Conservation (phyloP, 2,797 vertebrate genomes). For the Gouania willdenowi region DNA sequence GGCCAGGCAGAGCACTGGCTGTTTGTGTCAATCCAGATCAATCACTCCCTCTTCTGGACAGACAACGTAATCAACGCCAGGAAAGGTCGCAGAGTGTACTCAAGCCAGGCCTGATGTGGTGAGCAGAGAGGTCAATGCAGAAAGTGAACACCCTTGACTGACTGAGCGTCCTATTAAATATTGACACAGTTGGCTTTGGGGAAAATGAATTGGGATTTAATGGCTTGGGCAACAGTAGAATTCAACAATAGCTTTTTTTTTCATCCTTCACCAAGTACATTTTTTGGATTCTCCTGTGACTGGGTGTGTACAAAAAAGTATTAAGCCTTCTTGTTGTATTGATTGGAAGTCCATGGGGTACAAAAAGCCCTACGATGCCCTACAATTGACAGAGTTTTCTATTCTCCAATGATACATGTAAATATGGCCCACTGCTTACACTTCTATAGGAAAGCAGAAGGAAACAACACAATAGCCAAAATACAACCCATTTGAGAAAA, state of each 20-base stretch:
- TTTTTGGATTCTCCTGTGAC: constrained; percentile 43
- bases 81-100: constrained; percentile 63
- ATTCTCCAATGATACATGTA: constrained; percentile 73
- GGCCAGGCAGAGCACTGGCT: constrained; percentile 67
- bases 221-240: constrained; percentile 1
- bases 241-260: constrained; percentile 6
- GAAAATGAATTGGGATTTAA: neutral
- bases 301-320: constrained; percentile 29
- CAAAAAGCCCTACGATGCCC: constrained; percentile 64
- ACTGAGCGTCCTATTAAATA: constrained; percentile 23
- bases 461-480: constrained; percentile 81
- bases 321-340: constrained; percentile 63
- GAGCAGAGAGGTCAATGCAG: constrained; percentile 51
- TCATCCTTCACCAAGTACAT: constrained; percentile 1
- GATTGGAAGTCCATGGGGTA: constrained; percentile 65
- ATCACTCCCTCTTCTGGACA: constrained; percentile 74
- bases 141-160: constrained; percentile 49
- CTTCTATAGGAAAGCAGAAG: constrained; percentile 59
- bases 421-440: constrained; percentile 68
- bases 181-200: constrained; percentile 2
- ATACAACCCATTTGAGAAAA: constrained; percentile 81
- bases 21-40: constrained; percentile 79
- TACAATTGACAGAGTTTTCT: constrained; percentile 45
- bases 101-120: constrained; percentile 50
- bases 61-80: constrained; percentile 64